phyloP scores from a whole-genome alignment of 2,888 invertebrate species.

The Abscondita cerata region DNA sequence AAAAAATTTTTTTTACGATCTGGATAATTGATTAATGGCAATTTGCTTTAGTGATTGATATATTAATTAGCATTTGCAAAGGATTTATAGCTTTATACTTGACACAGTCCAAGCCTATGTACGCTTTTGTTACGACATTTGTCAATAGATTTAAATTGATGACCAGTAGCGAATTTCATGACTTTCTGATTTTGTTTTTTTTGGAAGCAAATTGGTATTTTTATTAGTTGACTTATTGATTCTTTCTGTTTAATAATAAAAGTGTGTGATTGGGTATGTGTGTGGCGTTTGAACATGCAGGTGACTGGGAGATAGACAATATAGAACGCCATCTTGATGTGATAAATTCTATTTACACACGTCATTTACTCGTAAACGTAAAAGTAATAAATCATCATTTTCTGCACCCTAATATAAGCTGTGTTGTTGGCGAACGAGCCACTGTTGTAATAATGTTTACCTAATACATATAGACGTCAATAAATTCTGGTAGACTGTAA shows the following conservation, averaged over 20 bases:
- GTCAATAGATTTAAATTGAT: constrained; percentile 10
- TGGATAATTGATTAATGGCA: constrained; percentile 37
- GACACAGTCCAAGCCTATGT: constrained; percentile 9
- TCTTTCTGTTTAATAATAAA: background rate
- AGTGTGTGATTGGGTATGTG: background rate
- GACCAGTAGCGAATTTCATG: background rate
- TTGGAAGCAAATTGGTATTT: background rate
- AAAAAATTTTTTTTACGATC: constrained; percentile 21
- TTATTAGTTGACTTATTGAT: background rate
- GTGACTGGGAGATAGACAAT: constrained; percentile 27
- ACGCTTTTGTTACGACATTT: constrained; percentile 9
- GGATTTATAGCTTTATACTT: constrained; percentile 35
- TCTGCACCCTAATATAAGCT: constrained; percentile 43
- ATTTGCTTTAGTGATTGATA: constrained; percentile 38
- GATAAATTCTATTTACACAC: constrained; percentile 52
- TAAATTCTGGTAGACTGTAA: constrained; percentile 24
- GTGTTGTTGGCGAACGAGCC: constrained; percentile 35
- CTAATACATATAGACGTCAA: constrained; percentile 31
- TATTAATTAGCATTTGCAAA: constrained; percentile 40
- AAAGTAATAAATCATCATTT: constrained; percentile 51
- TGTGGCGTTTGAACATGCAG: constrained; percentile 19
- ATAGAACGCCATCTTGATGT: constrained; percentile 45
- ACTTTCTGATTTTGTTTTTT: constrained; percentile 1
- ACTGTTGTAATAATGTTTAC: constrained; percentile 38
- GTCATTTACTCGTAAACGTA: constrained; percentile 49